These are phyloP conservation scores for Melieria crassipennis DNA, from an alignment of 2,888 invertebrate genomes.

Conservation along the genomic window DNA sequence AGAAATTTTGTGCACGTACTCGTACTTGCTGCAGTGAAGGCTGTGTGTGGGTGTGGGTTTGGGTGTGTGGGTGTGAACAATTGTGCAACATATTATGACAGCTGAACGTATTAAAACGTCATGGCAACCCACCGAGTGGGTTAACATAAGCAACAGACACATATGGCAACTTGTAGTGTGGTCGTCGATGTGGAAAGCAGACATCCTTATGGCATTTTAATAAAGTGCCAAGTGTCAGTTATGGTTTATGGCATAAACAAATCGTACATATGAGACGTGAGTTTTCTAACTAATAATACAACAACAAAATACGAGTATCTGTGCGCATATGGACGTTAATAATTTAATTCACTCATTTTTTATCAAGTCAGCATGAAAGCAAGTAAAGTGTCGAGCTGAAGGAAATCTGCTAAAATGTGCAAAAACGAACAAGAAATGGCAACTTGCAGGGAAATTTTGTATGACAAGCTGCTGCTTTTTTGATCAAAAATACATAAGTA, in stretches of 20 bases:
- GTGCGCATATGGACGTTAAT: too few species aligned
- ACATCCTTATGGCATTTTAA: slow-evolving; percentile 23
- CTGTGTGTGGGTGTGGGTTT: background rate
- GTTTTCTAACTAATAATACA: background rate
- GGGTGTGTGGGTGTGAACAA: background rate
- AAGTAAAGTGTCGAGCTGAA: too few species aligned
- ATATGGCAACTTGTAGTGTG: background rate
- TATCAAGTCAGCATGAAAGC: too few species aligned
- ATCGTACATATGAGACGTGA: background rate
- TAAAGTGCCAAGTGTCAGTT: slow-evolving; percentile 22
- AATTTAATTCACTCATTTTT: too few species aligned
- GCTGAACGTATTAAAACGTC: background rate
- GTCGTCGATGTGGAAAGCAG: background rate
- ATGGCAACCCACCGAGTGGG: background rate
- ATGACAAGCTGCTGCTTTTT: too few species aligned
- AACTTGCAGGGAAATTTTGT: too few species aligned
- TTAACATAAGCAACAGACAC: background rate
- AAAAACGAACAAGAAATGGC: too few species aligned
- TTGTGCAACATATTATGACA: background rate
- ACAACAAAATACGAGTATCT: background rate
- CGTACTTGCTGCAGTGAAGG: background rate
- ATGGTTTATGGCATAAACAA: slow-evolving; percentile 1
- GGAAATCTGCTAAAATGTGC: too few species aligned
- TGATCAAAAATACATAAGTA: too few species aligned
- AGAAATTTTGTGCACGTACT: slow-evolving; percentile 17